A percentile compares a stretch with the other conserved stretches of the same genome.
Conservation (phyloP, 2,797 vertebrate genomes). For the Acrossocheilus wenchowensis region DNA sequence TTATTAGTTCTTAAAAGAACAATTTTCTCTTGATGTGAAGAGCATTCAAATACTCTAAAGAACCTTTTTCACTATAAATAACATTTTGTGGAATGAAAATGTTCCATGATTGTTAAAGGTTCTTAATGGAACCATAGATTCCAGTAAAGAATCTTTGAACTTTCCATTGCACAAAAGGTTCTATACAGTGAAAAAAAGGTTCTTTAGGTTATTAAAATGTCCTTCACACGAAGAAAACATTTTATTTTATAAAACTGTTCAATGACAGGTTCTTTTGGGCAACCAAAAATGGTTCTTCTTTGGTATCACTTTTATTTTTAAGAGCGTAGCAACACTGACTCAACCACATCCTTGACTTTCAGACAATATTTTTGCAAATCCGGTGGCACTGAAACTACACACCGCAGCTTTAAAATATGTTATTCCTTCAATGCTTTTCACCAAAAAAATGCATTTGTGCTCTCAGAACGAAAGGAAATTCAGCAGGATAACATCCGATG, state of each 20-base stretch:
- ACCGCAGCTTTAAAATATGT: not conserved
- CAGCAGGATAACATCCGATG: slow-evolving; percentile 32
- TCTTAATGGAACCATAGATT: not conserved
- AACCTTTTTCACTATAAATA: not conserved
- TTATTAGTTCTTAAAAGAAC: not conserved
- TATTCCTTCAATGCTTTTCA: not conserved
- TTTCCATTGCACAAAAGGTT: not conserved
- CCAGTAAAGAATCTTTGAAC: not conserved
- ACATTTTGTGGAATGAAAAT: not conserved
- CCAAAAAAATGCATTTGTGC: slow-evolving; percentile 39
- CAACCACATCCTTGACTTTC: not conserved
- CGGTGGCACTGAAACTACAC: slow-evolving; percentile 7
- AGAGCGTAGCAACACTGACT: not conserved
- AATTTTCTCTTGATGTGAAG: not conserved
- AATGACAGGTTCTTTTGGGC: not conserved
- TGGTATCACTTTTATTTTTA: not conserved
- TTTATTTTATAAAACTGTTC: not conserved
- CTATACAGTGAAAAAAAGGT: not conserved
- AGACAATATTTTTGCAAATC: not conserved
- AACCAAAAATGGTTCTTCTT: not conserved
- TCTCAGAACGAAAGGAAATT: slow-evolving; percentile 44
- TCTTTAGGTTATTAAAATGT: not conserved
- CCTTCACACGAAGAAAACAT: not conserved
- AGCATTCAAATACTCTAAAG: not conserved
- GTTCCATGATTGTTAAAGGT: not conserved